phyloP scores from a whole-genome alignment of 64 coral and sea anemone species.

The Stichodactyla mertensii region DNA sequence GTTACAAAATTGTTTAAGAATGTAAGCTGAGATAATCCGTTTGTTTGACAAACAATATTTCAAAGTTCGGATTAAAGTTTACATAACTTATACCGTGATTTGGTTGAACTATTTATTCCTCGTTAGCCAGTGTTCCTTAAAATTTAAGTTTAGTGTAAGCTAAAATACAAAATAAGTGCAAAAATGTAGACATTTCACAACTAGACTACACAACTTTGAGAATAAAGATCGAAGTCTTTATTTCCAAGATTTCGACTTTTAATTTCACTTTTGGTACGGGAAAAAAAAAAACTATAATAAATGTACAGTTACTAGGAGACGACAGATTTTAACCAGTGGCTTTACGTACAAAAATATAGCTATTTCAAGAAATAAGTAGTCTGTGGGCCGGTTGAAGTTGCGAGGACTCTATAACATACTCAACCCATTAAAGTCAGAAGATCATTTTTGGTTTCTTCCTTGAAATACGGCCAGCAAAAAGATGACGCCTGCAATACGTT shows the following conservation, averaged over 20 bases:
- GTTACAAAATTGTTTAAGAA: constrained; percentile 23
- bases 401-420: not conserved
- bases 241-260: too few species aligned
- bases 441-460: not conserved
- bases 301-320: too few species aligned
- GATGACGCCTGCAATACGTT: not conserved
- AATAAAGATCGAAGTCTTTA: too few species aligned
- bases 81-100: constrained; percentile 11
- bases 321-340: too few species aligned
- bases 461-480: not conserved
- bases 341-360: too few species aligned
- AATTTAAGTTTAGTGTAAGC: not conserved
- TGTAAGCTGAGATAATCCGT: constrained; percentile 19
- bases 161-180: not conserved
- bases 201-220: too few species aligned
- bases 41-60: constrained; percentile 27
- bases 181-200: not conserved
- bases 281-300: too few species aligned
- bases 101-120: constrained; percentile 9
- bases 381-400: not conserved
- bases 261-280: too few species aligned
- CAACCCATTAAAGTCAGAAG: not conserved
- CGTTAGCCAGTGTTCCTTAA: not conserved
- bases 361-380: not conserved
- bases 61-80: constrained; percentile 14